A percentile compares a stretch with the other conserved stretches of the same genome.
Conservation (phyloP, 2,113 vertebrate species). For the Macheiramphus alcinus region DNA sequence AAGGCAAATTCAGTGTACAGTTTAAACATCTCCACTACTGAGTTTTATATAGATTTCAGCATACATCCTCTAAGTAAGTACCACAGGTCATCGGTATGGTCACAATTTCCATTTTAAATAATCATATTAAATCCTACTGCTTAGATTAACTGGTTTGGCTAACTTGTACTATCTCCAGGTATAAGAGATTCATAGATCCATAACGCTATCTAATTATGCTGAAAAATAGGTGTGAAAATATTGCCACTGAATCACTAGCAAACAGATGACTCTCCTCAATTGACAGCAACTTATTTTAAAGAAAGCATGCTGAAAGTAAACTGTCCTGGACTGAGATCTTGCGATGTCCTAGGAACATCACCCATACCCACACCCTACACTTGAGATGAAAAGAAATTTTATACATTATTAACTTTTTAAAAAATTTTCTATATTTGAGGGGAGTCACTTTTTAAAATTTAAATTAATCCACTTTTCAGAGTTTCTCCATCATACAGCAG, state of each 20-base stretch:
- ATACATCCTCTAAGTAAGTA: background rate
- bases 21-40: background rate
- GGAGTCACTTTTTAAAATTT: background rate
- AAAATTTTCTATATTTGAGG: background rate
- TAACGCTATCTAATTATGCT: background rate
- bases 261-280: background rate
- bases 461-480: background rate
- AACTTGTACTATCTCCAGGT: background rate
- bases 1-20: background rate
- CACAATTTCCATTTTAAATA: background rate
- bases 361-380: background rate
- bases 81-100: background rate
- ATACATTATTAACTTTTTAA: background rate
- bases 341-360: background rate
- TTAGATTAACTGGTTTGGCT: background rate
- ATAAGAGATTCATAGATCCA: background rate
- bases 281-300: background rate
- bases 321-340: background rate
- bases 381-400: background rate
- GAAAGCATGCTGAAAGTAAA: background rate
- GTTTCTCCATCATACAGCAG: background rate
- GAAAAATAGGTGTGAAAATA: background rate
- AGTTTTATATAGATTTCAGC: background rate
- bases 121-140: background rate
- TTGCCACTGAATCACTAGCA: background rate